phyloP scores from a whole-genome alignment of 2,888 invertebrate genomes.

The Pycnomerus fuliginosus region DNA sequence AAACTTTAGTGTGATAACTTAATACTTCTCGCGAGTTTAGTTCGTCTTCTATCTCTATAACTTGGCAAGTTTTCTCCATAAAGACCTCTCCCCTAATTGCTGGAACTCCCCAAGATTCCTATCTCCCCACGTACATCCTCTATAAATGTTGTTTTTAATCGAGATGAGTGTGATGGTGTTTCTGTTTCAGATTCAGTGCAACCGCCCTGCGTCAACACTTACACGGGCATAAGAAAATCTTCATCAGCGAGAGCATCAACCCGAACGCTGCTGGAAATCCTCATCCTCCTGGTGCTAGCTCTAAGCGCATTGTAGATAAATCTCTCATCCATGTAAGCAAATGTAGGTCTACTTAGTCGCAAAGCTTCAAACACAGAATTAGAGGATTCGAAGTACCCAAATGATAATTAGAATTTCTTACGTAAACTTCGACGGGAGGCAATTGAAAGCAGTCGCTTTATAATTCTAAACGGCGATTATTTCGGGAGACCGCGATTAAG shows the following conservation, averaged over 20 bases:
- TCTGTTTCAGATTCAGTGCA: conserved; percentile 48
- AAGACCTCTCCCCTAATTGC: too few species aligned
- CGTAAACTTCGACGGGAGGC: conserved; percentile 17
- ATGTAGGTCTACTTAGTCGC: conserved; percentile 29
- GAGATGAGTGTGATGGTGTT: too few species aligned
- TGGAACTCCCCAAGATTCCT: too few species aligned
- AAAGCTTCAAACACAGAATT: conserved; percentile 32
- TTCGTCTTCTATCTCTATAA: too few species aligned
- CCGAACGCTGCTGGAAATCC: conserved; percentile 24
- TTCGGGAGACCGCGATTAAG: not conserved
- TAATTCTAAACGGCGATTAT: conserved; percentile 9
- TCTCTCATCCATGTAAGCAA: conserved; percentile 21
- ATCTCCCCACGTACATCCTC: too few species aligned
- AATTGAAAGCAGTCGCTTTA: conserved; percentile 18
- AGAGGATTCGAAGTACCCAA: conserved; percentile 28
- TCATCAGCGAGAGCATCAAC: conserved; percentile 24
- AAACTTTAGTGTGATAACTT: too few species aligned
- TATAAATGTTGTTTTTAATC: too few species aligned
- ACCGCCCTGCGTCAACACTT: conserved; percentile 48
- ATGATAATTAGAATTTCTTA: conserved; percentile 26
- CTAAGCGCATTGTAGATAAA: conserved; percentile 37
- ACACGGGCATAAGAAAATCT: conserved; percentile 43
- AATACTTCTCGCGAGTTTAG: too few species aligned
- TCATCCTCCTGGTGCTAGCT: conserved; percentile 33
- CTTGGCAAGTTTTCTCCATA: too few species aligned